Conservation (phyloP, 2,113 vertebrate species). For the Odontophorus gujanensis region DNA sequence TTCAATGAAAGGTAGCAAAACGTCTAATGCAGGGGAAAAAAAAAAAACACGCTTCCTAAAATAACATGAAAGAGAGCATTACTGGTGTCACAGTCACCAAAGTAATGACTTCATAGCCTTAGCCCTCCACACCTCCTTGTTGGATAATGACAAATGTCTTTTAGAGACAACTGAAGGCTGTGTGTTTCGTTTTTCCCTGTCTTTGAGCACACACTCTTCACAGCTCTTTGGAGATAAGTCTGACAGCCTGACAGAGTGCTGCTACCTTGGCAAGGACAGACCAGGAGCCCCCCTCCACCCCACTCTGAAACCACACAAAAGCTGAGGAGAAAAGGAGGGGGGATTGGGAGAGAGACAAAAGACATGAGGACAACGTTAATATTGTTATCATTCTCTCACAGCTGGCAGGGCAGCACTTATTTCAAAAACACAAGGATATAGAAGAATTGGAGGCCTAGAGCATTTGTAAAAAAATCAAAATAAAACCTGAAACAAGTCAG, state of each 20-base stretch:
- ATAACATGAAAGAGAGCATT: not conserved
- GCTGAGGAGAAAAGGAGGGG: not conserved
- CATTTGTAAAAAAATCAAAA: not conserved
- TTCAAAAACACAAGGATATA: not conserved
- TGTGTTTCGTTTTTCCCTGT: not conserved
- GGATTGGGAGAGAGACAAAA: not conserved
- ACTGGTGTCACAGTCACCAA: not conserved
- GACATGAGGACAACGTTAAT: not conserved
- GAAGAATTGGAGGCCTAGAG: not conserved
- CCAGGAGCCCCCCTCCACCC: not conserved
- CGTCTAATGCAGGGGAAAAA: not conserved
- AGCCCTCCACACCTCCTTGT: not conserved
- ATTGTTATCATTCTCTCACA: not conserved
- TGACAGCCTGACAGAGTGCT: constrained; percentile 46
- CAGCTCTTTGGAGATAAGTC: not conserved
- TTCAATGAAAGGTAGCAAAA: not conserved
- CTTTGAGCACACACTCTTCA: not conserved
- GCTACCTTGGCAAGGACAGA: constrained; percentile 26
- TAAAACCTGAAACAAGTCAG: not conserved
- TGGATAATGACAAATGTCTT: constrained; percentile 1
- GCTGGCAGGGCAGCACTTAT: not conserved
- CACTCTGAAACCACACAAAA: not conserved
- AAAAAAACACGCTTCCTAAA: not conserved
- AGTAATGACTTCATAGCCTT: not conserved
- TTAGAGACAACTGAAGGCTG: constrained; percentile 6